These are phyloP conservation scores for Eupithecia pulchellata DNA, from an alignment of 2,888 invertebrate species.

Conservation along the genomic window DNA sequence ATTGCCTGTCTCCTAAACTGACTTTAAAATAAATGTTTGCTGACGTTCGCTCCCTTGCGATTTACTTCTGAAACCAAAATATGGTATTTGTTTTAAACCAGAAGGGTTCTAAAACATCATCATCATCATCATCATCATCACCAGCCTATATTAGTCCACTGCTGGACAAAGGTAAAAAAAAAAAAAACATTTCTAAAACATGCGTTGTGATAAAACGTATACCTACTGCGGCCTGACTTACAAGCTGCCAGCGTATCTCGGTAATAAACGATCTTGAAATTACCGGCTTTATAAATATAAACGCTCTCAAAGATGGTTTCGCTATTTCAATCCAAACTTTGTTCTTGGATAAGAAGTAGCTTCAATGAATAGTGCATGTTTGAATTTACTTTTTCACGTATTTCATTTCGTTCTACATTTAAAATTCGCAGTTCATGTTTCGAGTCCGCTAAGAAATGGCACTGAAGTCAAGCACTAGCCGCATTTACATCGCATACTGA, in stretches of 20 bases:
- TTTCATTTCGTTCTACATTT: neutral
- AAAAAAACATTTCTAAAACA: no score
- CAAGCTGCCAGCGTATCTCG: conserved; percentile 42
- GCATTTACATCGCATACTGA: conserved; percentile 33
- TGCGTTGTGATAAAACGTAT: conserved; percentile 53
- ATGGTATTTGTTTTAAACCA: neutral
- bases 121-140: no score
- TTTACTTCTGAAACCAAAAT: neutral
- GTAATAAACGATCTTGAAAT: conserved; percentile 34
- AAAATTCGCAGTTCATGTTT: neutral
- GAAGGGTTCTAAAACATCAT: neutral
- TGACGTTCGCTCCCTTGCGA: neutral
- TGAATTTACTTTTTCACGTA: neutral
- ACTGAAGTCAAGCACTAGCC: conserved; percentile 24
- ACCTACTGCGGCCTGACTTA: conserved; percentile 51
- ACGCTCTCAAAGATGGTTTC: conserved; percentile 25
- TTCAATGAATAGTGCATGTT: neutral
- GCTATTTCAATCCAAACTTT: conserved; percentile 21
- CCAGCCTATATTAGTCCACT: no score
- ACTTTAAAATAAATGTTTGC: neutral
- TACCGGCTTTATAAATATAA: conserved; percentile 28
- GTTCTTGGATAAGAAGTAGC: neutral
- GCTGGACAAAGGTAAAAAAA: no score
- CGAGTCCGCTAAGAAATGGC: conserved; percentile 17
- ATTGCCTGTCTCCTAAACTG: neutral